Evolutionary conservation across 2,888 invertebrate species (phyloP), one percentile per base, ranked within the genome.

Genomic region (Stenurella melanura): DNA sequence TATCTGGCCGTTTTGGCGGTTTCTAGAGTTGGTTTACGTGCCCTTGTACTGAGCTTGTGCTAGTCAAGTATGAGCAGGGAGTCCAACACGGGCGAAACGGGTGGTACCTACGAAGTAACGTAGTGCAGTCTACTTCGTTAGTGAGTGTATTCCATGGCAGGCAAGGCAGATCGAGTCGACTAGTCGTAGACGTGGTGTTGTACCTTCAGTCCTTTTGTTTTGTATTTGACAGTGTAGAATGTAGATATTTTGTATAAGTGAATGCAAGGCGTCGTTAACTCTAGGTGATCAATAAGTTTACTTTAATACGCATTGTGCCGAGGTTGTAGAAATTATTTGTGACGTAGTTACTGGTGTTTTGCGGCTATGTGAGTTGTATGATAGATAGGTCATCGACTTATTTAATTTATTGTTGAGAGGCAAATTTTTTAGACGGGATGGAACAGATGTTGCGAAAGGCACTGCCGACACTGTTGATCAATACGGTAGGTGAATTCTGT

Each of bases 61-160:
- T 26, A 21, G 30, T n/a, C 26, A n/a, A 34, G 17, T 30, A 60
- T 26, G 60, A 30, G 26, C 15, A 26, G n/a, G 21, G 21, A 21
- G 60, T 60, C 6, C 21, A 60, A 26, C 30, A 30, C 60, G 30
- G 61, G 34, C 50, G n/a, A 50, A 50, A 50, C 50, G 50, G 50
- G 50, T 42, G 12, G 42, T 42, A 34, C 30, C 30, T 34, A 34
- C 9, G 30, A 6, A 9, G 9, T 34, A n/a, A 42, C 42, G 42
- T 50, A 50, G 50, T 50, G 42, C n/a, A 50, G 50, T 50, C n/a
- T n/a, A 15, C n/a, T n/a, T 50, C 50, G 50, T 50, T 50, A 50
- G 50, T 50, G 50, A 50, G 50, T 50, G 50, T 50, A n/a, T 50
- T 50, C 5, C 50, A 50, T n/a, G n/a, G 30, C n/a, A n/a, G 6